phyloP scores from a whole-genome alignment of 2,113 vertebrate species.

The Gobiocypris rarus region DNA sequence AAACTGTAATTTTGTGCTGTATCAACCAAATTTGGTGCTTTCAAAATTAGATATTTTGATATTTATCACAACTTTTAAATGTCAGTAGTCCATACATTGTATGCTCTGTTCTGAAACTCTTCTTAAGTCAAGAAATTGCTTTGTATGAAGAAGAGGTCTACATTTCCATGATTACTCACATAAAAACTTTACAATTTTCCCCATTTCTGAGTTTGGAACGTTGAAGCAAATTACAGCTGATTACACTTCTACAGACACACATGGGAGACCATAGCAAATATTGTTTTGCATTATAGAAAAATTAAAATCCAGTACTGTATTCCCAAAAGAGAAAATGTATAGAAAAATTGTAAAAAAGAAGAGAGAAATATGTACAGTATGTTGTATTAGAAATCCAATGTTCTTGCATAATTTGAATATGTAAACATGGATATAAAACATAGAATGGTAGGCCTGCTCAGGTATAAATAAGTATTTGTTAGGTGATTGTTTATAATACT shows the following conservation, averaged over 20 bases:
- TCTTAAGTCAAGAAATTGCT: not conserved
- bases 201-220: not conserved
- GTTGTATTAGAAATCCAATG: not conserved
- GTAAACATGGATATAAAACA: no score
- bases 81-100: not conserved
- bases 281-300: not conserved
- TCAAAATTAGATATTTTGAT: not conserved
- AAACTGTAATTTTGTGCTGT: not conserved
- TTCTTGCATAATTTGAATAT: no score
- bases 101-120: not conserved
- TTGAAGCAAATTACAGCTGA: not conserved
- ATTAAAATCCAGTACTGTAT: not conserved
- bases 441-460: no score
- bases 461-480: no score
- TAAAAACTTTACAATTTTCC: not conserved
- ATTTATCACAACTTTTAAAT: not conserved
- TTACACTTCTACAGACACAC: not conserved
- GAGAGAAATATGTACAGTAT: not conserved
- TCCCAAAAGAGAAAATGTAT: not conserved
- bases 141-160: not conserved
- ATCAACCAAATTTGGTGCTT: not conserved
- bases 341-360: not conserved
- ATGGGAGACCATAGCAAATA: not conserved
- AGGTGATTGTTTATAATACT: no score
- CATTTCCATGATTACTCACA: not conserved